A percentile compares a stretch with the other conserved stretches of the same genome.
These are phyloP conservation scores for Caenorhabditis sinica DNA, from an alignment of 2,888 invertebrate species.

Conservation along the genomic window DNA sequence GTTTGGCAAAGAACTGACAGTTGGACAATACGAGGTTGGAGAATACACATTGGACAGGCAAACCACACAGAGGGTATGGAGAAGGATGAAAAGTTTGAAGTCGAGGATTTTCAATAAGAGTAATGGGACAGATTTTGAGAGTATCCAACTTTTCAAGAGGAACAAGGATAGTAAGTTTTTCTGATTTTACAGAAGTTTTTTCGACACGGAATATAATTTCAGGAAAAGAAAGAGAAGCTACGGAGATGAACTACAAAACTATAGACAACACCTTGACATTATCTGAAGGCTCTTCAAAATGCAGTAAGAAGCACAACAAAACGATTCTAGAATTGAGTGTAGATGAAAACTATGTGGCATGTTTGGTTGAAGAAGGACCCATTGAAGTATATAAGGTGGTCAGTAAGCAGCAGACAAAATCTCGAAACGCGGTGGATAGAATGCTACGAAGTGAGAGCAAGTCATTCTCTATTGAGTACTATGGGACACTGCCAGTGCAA, in stretches of 20 bases:
- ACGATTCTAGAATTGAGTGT: conserved; percentile 28
- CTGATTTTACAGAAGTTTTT: not conserved
- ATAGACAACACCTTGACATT: conserved; percentile 8
- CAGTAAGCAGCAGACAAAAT: not conserved
- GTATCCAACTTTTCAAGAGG: conserved; percentile 36
- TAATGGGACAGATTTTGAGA: conserved; percentile 10
- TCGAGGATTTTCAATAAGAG: conserved; percentile 35
- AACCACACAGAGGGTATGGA: conserved; percentile 39
- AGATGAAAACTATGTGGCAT: conserved; percentile 51
- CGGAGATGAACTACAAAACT: conserved; percentile 29
- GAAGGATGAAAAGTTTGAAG: conserved; percentile 44
- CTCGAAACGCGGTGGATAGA: conserved; percentile 24
- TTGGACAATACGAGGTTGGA: conserved; percentile 30
- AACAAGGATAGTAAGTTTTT: conserved; percentile 28
- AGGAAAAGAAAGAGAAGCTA: conserved; percentile 29
- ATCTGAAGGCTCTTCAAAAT: conserved; percentile 21
- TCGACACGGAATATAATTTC: not conserved
- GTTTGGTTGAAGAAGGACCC: conserved; percentile 43
- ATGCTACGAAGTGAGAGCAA: conserved; percentile 22
- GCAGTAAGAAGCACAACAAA: conserved; percentile 8
- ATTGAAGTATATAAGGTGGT: conserved; percentile 53
- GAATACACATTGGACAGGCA: conserved; percentile 34
- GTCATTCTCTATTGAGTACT: conserved; percentile 7
- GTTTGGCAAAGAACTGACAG: conserved; percentile 45
- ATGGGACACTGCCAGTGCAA: conserved; percentile 49